Percentiles rank a stretch among this genome's conserved stretches.
Conservation (phyloP, 30 jellyfish, hydroid and myxozoan species). For the Hydractinia echinata region DNA sequence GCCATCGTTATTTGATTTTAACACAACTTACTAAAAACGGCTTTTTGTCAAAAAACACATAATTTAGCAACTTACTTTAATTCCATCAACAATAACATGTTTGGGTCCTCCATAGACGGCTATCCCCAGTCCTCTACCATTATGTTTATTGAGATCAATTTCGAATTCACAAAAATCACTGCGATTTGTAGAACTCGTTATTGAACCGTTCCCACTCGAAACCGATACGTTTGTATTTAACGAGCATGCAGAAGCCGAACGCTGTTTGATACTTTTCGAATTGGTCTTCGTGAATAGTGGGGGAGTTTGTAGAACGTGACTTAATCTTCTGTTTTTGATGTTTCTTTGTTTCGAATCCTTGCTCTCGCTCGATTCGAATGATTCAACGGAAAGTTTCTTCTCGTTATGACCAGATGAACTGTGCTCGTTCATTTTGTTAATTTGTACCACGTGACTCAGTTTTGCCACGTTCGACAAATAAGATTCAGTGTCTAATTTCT, state of each 20-base stretch:
- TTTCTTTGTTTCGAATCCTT: not conserved
- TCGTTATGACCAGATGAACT: not conserved
- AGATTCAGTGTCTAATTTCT: constrained; percentile 12
- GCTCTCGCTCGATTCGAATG: not conserved
- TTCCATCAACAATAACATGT: constrained; percentile 66
- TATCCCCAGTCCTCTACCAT: constrained; percentile 85
- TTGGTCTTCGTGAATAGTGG: constrained; percentile 3
- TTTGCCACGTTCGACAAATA: constrained; percentile 24
- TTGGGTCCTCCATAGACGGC: constrained; percentile 91
- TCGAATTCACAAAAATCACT: constrained; percentile 15
- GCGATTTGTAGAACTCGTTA: not conserved
- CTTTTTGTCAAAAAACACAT: no score
- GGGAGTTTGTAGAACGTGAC: constrained; percentile 19
- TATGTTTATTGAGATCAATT: constrained; percentile 41
- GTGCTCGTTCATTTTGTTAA: not conserved
- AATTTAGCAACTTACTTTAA: constrained; percentile 47
- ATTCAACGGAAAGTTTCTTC: not conserved
- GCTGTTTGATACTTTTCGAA: not conserved
- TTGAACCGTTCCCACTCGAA: not conserved
- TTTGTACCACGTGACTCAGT: constrained; percentile 24
- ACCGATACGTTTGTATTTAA: constrained; percentile 16
- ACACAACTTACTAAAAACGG: no score
- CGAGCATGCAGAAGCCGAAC: constrained; percentile 4
- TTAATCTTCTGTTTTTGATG: not conserved
- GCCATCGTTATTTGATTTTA: no score